A percentile compares a stretch with the other conserved stretches of the same genome.
Conservation (phyloP, 2,113 vertebrate species). For the Passer montanus region DNA sequence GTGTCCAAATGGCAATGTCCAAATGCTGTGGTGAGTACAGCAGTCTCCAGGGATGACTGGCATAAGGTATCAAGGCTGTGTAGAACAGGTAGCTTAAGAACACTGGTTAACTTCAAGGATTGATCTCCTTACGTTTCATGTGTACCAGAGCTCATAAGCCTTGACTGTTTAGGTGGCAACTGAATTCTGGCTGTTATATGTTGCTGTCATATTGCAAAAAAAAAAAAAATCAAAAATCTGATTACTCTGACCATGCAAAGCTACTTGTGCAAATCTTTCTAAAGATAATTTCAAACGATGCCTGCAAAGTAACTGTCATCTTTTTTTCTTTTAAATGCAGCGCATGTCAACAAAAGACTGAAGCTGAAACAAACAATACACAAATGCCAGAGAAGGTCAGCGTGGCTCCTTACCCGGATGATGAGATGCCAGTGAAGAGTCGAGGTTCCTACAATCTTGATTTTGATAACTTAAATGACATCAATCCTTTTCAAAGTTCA, state of each 20-base stretch:
- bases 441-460: conserved; percentile 73
- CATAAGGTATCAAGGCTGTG: neutral
- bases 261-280: neutral
- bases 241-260: neutral
- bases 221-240: neutral
- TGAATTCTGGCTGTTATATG: neutral
- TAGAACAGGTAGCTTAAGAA: neutral
- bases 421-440: conserved; percentile 53
- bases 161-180: neutral
- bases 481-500: conserved; percentile 46
- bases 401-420: neutral
- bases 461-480: conserved; percentile 18
- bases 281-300: neutral
- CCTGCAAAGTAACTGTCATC: neutral
- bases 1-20: neutral
- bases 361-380: neutral
- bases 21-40: neutral
- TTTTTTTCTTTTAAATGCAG: neutral
- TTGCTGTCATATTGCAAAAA: neutral
- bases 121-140: neutral
- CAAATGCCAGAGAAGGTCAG: conserved; percentile 30
- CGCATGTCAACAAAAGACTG: conserved; percentile 37
- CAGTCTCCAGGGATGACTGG: neutral
- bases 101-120: neutral
- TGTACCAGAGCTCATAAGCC: neutral